These are phyloP conservation scores for Phenganax subtilis DNA, from an alignment of 92 coral and sea anemone genomes.

Conservation along the genomic window DNA sequence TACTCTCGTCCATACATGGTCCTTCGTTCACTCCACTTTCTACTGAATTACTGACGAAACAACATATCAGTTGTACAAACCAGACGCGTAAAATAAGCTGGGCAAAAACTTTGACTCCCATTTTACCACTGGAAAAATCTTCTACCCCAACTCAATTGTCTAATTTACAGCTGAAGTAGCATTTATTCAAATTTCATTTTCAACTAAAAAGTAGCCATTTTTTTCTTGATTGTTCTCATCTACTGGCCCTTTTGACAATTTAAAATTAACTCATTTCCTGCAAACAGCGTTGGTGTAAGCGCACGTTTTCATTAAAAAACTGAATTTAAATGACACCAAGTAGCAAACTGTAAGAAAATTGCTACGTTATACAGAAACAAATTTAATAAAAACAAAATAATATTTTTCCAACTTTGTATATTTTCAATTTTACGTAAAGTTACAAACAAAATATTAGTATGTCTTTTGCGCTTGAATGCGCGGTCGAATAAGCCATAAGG, in stretches of 20 bases:
- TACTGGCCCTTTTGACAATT: no score
- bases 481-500: background rate
- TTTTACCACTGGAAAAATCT: background rate
- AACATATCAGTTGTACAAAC: background rate
- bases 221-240: no score
- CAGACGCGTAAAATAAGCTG: background rate
- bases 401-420: background rate
- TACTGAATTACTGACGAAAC: background rate
- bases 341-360: no score
- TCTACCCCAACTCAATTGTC: background rate
- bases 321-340: no score
- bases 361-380: no score
- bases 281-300: no score
- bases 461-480: slow-evolving; percentile 17
- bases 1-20: slow-evolving; percentile 24
- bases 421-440: background rate
- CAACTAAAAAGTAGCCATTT: no score
- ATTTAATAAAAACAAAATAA: no score
- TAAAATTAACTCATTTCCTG: no score
- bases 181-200: background rate
- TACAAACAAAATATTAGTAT: background rate
- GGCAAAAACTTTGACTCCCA: background rate
- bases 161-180: background rate
- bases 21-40: background rate
- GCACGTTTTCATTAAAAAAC: no score